Evolutionary conservation across 2,797 vertebrate species (phyloP).

Genomic region (Sitta carolinensis): DNA sequence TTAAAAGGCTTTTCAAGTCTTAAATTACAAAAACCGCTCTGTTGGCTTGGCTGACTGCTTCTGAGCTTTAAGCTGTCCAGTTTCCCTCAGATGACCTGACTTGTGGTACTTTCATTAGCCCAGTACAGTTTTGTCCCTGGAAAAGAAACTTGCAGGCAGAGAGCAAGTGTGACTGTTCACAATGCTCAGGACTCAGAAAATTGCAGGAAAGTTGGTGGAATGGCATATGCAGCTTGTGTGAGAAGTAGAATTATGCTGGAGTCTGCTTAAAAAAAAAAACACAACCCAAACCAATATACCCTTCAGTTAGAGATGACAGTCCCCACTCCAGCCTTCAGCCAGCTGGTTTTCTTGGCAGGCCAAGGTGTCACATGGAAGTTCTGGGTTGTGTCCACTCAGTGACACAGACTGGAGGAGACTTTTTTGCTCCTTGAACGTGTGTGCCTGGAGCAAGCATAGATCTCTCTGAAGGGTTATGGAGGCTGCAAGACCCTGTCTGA

Average conservation of each 20-base stretch:
- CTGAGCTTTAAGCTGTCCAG: neutral
- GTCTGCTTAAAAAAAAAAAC: neutral
- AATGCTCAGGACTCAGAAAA: neutral
- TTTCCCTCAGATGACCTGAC: neutral
- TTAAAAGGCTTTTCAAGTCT: constrained; percentile 12
- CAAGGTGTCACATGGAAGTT: neutral
- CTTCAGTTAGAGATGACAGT: neutral
- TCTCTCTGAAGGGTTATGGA: rapidly evolving
- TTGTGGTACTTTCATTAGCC: neutral
- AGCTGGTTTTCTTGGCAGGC: neutral
- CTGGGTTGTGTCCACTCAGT: neutral
- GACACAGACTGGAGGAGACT: neutral
- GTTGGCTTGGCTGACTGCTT: neutral
- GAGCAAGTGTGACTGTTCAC: neutral
- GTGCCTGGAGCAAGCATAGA: neutral
- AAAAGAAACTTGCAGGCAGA: neutral
- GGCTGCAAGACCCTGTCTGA: neutral
- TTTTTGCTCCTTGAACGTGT: neutral
- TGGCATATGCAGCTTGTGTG: neutral
- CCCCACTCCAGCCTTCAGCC: neutral
- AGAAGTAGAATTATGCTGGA: neutral
- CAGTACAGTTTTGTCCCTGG: neutral
- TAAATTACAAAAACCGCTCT: neutral
- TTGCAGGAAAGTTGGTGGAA: neutral
- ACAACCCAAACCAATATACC: neutral